Percentiles rank a stretch among this genome's conserved stretches.
Evolutionary conservation across 2,113 vertebrate genomes (phyloP).

Genomic region (Ondatra zibethicus): DNA sequence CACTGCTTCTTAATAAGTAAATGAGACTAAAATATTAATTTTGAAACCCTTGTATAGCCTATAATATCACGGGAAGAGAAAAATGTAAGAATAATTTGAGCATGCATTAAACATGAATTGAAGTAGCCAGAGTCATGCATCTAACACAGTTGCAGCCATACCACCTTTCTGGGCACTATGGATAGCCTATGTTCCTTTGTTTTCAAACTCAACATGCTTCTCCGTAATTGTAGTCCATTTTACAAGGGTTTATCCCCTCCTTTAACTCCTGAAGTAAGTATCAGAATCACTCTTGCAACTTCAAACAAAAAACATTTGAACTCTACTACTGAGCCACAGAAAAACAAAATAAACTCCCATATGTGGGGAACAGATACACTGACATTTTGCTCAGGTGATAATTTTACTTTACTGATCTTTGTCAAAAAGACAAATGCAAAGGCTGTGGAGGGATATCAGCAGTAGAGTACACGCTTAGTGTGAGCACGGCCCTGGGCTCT

Average conservation of each 20-base stretch:
- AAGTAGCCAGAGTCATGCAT: background rate
- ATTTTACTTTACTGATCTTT: background rate
- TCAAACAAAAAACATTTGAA: background rate
- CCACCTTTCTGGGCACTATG: background rate
- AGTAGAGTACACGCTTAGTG: background rate
- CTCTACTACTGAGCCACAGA: background rate
- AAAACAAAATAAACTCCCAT: slow-evolving; percentile 6
- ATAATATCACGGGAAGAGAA: background rate
- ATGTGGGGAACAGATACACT: background rate
- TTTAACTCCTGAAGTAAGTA: slow-evolving; percentile 6
- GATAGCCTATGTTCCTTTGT: background rate
- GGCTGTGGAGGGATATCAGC: background rate
- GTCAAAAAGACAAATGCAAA: slow-evolving; percentile 30
- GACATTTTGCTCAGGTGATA: background rate
- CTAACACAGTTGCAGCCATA: background rate
- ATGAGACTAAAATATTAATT: slow-evolving; percentile 38
- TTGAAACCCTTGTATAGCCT: slow-evolving; percentile 11
- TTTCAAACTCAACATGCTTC: slow-evolving; percentile 14
- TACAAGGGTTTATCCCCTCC: slow-evolving; percentile 9
- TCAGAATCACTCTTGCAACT: slow-evolving; percentile 13
- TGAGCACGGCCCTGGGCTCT: background rate
- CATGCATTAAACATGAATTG: background rate
- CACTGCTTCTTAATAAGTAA: background rate
- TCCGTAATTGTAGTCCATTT: slow-evolving; percentile 23
- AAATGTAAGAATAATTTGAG: slow-evolving; percentile 2